Evolutionary conservation across 2,888 invertebrate genomes (phyloP).

Genomic region (Euphydryas editha): DNA sequence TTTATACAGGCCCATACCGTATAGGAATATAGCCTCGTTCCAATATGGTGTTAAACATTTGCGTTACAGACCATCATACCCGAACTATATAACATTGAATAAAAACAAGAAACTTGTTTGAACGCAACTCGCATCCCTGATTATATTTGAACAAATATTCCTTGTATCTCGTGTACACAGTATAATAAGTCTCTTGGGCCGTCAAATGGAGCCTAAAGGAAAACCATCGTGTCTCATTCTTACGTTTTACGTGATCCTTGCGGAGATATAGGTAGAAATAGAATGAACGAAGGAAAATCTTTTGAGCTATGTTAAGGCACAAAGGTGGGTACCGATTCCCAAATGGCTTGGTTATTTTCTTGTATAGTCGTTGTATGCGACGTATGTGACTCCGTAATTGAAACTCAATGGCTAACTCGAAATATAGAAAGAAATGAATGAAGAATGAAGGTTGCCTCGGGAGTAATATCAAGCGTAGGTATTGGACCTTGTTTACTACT

Average conservation of each 20-base stretch:
- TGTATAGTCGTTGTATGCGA: conserved; percentile 60
- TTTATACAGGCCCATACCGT: conserved; percentile 37
- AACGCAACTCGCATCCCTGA: conserved; percentile 71
- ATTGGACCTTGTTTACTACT: background rate
- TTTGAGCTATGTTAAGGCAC: conserved; percentile 76
- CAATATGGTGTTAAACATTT: conserved; percentile 76
- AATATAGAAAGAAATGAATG: conserved; percentile 20
- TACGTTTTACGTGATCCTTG: conserved; percentile 73
- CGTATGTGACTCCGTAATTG: conserved; percentile 65
- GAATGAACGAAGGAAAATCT: conserved; percentile 77
- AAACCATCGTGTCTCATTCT: conserved; percentile 72
- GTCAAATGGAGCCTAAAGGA: conserved; percentile 77
- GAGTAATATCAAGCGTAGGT: background rate
- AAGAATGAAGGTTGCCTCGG: background rate
- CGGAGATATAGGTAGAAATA: conserved; percentile 65
- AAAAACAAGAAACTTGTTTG: conserved; percentile 78
- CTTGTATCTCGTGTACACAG: conserved; percentile 75
- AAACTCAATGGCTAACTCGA: conserved; percentile 60
- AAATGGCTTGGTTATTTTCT: conserved; percentile 72
- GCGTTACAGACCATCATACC: conserved; percentile 59
- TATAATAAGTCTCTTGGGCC: conserved; percentile 81
- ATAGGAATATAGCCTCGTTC: conserved; percentile 53
- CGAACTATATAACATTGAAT: conserved; percentile 67
- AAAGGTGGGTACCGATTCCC: conserved; percentile 68
- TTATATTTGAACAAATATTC: conserved; percentile 82